A percentile compares a stretch with the other conserved stretches of the same genome.
Conservation (phyloP, 35 echinoderm and acorn worm species). For the Strongylocentrotus purpuratus region DNA sequence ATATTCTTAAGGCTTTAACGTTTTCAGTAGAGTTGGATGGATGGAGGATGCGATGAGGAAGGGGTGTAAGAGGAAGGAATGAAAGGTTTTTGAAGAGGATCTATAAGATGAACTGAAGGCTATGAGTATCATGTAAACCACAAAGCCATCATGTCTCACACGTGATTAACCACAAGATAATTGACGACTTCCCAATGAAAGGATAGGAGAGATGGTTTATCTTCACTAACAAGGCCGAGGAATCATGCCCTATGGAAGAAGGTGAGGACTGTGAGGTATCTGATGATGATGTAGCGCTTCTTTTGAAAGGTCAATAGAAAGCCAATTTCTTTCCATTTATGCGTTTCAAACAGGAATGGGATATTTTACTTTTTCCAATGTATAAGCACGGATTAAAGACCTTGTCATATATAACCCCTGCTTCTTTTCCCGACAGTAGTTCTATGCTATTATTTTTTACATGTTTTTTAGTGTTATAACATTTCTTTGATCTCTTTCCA, state of each 20-base stretch:
- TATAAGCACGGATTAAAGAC: no score
- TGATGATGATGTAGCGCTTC: no score
- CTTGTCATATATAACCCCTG: no score
- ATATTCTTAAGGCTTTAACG: neutral
- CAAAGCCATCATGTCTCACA: neutral
- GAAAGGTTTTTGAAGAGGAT: neutral
- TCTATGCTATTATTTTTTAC: no score
- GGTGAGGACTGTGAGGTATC: neutral
- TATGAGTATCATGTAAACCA: neutral
- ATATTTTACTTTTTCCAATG: no score
- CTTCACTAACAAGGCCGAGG: neutral
- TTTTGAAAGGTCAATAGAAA: no score
- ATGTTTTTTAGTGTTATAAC: no score
- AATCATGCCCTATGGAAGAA: neutral
- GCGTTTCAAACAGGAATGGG: no score
- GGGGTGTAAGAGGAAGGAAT: conserved; percentile 5
- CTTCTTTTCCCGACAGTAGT: no score
- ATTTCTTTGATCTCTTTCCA: no score
- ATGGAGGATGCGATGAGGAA: neutral
- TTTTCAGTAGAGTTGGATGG: neutral
- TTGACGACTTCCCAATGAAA: conserved; percentile 21
- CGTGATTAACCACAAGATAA: conserved; percentile 19
- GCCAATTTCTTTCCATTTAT: no score
- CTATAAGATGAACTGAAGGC: neutral
- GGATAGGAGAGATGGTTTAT: neutral